These are phyloP conservation scores for Holotrichia oblita DNA, from an alignment of 1,140 invertebrate genomes.

Conservation along the genomic window DNA sequence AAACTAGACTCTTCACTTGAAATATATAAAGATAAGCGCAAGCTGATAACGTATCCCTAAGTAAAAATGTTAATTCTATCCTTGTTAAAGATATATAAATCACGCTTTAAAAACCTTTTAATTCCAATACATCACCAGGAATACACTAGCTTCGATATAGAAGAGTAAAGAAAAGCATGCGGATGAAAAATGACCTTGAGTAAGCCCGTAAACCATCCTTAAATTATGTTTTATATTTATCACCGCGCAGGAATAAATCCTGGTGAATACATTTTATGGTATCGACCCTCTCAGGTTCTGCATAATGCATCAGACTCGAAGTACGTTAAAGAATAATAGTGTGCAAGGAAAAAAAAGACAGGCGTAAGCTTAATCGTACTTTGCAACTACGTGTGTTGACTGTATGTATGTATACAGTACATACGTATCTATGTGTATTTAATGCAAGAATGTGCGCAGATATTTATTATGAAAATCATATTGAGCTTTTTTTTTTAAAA, in stretches of 20 bases:
- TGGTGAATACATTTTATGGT: background rate
- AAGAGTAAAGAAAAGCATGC: background rate
- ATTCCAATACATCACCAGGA: background rate
- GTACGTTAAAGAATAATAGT: background rate
- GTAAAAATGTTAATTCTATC: too few species aligned
- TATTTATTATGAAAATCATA: background rate
- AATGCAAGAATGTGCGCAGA: background rate
- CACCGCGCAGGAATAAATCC: conserved; percentile 10
- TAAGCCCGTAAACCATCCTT: background rate
- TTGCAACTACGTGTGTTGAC: background rate
- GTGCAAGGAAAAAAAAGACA: background rate
- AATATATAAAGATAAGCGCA: too few species aligned
- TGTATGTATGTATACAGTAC: background rate
- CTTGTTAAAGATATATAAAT: too few species aligned
- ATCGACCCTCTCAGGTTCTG: conserved; percentile 5
- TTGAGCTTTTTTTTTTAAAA: too few species aligned
- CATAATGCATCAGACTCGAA: background rate
- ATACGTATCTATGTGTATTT: too few species aligned
- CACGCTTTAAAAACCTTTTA: background rate
- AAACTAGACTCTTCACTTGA: too few species aligned
- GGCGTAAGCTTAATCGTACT: background rate
- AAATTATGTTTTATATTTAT: conserved; percentile 22
- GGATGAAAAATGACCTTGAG: background rate
- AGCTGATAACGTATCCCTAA: too few species aligned
- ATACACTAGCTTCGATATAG: background rate